phyloP scores from a whole-genome alignment of 2,888 invertebrate genomes.

The Nesidiocoris tenuis region DNA sequence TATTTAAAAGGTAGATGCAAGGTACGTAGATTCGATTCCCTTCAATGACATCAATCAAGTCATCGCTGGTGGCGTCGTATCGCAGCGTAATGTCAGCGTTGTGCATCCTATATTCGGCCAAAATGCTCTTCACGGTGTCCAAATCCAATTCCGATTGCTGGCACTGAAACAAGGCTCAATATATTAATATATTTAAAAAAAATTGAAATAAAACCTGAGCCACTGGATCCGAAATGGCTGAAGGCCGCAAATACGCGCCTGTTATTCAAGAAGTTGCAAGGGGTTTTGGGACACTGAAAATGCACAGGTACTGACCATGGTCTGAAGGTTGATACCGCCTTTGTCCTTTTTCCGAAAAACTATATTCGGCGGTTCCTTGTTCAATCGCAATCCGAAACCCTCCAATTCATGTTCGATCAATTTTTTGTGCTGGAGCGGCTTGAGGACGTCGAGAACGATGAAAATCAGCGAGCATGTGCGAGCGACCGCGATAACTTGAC shows the following conservation, averaged over 20 bases:
- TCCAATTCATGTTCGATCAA: conserved; percentile 97
- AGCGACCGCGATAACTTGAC: conserved; percentile 98
- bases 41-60: conserved; percentile 97
- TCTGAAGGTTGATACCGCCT: conserved; percentile 95
- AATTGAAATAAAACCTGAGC: conserved; percentile 21
- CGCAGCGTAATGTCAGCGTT: conserved; percentile 96
- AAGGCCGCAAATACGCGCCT: too few relatives aligned
- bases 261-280: too few relatives aligned
- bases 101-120: conserved; percentile 97
- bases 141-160: conserved; percentile 89
- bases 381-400: conserved; percentile 94
- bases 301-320: conserved; percentile 63
- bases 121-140: conserved; percentile 92
- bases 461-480: conserved; percentile 97
- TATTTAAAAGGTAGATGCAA: conserved; percentile 97
- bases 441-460: conserved; percentile 95
- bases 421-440: conserved; percentile 94
- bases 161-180: conserved; percentile 61
- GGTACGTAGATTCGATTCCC: conserved; percentile 98
- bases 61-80: conserved; percentile 94
- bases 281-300: too few relatives aligned
- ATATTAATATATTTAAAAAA: too few relatives aligned
- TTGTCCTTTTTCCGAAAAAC: conserved; percentile 96
- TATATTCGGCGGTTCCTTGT: conserved; percentile 97
- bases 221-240: neutral